Evolutionary conservation across 2,888 invertebrate species (phyloP).

Genomic region (Graphium colonna): DNA sequence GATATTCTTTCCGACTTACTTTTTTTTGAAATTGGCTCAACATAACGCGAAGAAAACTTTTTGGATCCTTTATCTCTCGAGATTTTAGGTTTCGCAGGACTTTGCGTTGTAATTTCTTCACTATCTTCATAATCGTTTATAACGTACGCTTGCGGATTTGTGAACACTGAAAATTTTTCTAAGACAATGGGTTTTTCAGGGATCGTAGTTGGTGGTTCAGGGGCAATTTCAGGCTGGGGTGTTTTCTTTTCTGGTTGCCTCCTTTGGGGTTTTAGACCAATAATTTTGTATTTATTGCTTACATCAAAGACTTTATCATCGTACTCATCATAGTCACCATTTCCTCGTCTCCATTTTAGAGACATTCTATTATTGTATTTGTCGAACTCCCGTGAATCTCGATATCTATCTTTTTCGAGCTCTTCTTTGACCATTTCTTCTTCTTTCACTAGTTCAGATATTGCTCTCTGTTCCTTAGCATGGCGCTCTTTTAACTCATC

Average conservation of each 20-base stretch:
- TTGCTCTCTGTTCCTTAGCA: conserved; percentile 54
- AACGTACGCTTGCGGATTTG: conserved; percentile 55
- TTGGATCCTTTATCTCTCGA: conserved; percentile 19
- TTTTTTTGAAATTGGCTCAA: conserved; percentile 25
- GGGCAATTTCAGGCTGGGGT: conserved; percentile 25
- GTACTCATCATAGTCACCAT: conserved; percentile 56
- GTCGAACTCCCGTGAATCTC: conserved; percentile 31
- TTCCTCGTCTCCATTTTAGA: conserved; percentile 31
- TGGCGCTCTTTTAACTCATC: conserved; percentile 65
- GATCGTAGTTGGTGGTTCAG: conserved; percentile 27
- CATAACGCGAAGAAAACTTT: conserved; percentile 42
- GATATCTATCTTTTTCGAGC: conserved; percentile 44
- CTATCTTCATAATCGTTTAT: conserved; percentile 48
- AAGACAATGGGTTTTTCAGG: conserved; percentile 36
- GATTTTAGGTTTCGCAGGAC: conserved; percentile 4
- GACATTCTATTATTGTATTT: conserved; percentile 39
- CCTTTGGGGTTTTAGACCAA: conserved; percentile 1
- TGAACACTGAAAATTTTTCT: conserved; percentile 61
- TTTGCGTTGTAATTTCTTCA: conserved; percentile 27
- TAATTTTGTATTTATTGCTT: conserved; percentile 51
- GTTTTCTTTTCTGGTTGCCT: conserved; percentile 27
- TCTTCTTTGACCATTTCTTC: conserved; percentile 62
- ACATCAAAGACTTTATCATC: conserved; percentile 41
- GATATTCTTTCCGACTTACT: conserved; percentile 53
- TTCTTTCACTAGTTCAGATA: conserved; percentile 60